Conservation (phyloP, 2,113 vertebrate genomes). For the Porphyrio hochstetteri region DNA sequence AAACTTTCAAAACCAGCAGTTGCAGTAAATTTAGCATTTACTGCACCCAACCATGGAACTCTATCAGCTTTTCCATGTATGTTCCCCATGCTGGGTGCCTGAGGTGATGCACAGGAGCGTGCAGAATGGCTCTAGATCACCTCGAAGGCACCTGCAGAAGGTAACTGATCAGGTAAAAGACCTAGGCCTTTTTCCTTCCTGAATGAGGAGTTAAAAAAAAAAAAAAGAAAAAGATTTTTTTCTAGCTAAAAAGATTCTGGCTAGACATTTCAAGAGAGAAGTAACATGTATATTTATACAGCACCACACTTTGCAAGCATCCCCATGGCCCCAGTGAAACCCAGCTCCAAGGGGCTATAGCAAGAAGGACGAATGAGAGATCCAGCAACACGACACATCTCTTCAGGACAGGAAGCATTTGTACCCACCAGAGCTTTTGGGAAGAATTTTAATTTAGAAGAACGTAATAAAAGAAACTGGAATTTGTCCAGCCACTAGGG, state of each 20-base stretch:
- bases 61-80: background rate
- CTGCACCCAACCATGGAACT: background rate
- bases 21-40: background rate
- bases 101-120: fast-evolving
- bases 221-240: background rate
- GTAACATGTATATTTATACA: background rate
- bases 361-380: background rate
- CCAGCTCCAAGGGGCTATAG: background rate
- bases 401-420: background rate
- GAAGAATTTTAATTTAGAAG: background rate
- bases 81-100: background rate
- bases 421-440: background rate
- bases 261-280: background rate
- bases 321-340: background rate
- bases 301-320: background rate
- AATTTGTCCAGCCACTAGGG: background rate
- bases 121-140: background rate
- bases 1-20: background rate
- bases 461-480: background rate
- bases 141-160: background rate
- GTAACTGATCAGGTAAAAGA: background rate
- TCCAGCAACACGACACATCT: background rate
- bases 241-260: background rate
- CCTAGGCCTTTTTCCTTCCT: background rate
- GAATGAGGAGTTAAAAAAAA: background rate